Base-by-base conservation (phyloP, 2,888 invertebrate genomes). In the Tolmerus cingulatus region DNA sequence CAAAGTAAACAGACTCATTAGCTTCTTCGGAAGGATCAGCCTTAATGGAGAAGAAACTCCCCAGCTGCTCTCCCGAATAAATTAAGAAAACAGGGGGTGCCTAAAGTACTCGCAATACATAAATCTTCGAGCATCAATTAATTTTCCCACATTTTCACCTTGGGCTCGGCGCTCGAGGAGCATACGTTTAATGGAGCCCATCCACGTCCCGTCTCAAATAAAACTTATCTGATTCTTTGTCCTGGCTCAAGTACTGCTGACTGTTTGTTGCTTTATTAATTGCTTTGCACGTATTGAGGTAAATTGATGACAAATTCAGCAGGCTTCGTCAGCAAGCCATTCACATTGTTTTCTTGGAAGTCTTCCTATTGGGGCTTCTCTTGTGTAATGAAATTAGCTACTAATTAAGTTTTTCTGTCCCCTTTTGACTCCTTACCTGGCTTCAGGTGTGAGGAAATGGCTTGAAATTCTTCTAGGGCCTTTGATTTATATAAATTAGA, bases 91-190 rank as follows among this genome's bases (percentile, higher is more conserved):
- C 37, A 78, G 78, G 37, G 43, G 78, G 23, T 43, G 37, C 23
- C 43, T 43, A 37, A 78, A 78, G 78, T 78, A 43, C 40, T 43
- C 78, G 43, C 23, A 78, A 78, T 34, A 78, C 78, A 78, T 78
- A 78, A 78, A 78, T 78, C 78, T 43, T 78, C 14, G 23, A 23
- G 40, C 78, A 78, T 40, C 78, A 78, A 78, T 78, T 78, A 78
- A 78, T 78, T 78, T 40, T 37, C 40, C 43, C 23, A 43, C 37
- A 78, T 78, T 78, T 43, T 9, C 37, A 37, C 19, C 46, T 78
- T 78, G 78, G n/a, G 43, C 40, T 7, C 46, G 1, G 34, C 14
- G 19, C 19, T 78, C 23, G 9, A 43, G 43, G 43, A 43, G 43
- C 37, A 78, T 43, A 78, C 78, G 43, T 78, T 43, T 43, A 78